Percentiles rank a stretch among this genome's conserved stretches.
Conservation (phyloP, 1,140 invertebrate genomes). For the Musca vetustissima region DNA sequence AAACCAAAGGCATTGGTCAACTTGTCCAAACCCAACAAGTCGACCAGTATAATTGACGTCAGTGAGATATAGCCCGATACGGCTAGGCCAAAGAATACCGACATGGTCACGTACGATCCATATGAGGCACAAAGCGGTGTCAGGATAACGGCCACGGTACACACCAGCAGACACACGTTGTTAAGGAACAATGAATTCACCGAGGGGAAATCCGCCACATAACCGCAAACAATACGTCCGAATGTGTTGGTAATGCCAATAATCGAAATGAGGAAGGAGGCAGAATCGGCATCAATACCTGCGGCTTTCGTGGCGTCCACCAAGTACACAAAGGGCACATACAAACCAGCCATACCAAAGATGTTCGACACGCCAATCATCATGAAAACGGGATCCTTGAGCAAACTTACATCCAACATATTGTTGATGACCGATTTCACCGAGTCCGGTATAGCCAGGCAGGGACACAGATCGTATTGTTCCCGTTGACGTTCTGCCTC, state of each 20-base stretch:
- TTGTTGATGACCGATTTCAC: constrained; percentile 81
- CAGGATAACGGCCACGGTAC: constrained; percentile 80
- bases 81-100: constrained; percentile 92
- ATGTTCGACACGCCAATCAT: constrained; percentile 92
- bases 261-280: constrained; percentile 87
- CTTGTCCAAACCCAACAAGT: constrained; percentile 91
- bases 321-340: constrained; percentile 93
- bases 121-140: constrained; percentile 85
- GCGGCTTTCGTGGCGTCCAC: constrained; percentile 77
- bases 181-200: constrained; percentile 91
- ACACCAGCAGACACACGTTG: constrained; percentile 89
- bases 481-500: constrained; percentile 70
- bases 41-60: constrained; percentile 96
- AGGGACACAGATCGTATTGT: constrained; percentile 75
- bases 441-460: constrained; percentile 75
- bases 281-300: constrained; percentile 71
- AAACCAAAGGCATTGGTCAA: constrained; percentile 96
- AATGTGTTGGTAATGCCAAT: constrained; percentile 95
- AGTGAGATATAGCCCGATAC: constrained; percentile 96
- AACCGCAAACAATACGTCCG: constrained; percentile 84
- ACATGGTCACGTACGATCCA: constrained; percentile 73
- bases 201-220: constrained; percentile 80
- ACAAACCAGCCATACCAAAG: constrained; percentile 88
- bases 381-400: constrained; percentile 90
- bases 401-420: constrained; percentile 90